Percentiles rank a stretch among this genome's conserved stretches.
Evolutionary conservation across 2,113 vertebrate genomes (phyloP).

Genomic region (Rhombomys opimus): DNA sequence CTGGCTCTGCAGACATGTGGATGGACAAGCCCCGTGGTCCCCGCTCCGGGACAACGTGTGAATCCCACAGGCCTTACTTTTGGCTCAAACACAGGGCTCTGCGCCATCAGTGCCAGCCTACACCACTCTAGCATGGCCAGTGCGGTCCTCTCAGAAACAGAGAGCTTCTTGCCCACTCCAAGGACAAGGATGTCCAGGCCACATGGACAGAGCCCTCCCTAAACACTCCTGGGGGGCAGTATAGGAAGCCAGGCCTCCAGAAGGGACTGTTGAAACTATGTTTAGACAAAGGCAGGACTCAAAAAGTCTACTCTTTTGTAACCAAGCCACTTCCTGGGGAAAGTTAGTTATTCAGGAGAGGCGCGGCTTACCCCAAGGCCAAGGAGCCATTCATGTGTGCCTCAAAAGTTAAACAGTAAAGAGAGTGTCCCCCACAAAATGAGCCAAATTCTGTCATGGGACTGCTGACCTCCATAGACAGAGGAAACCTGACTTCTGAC

Average conservation of each 20-base stretch:
- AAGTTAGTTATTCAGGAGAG: background rate
- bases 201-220: background rate
- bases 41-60: background rate
- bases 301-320: background rate
- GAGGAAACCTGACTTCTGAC: background rate
- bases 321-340: background rate
- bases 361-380: background rate
- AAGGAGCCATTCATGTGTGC: background rate
- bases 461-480: background rate
- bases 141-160: background rate
- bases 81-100: slow-evolving; percentile 11
- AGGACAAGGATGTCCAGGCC: background rate
- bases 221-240: background rate
- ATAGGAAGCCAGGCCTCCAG: background rate
- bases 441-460: background rate
- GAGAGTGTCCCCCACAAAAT: background rate
- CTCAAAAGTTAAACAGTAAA: background rate
- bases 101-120: background rate
- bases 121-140: background rate
- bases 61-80: slow-evolving; percentile 50
- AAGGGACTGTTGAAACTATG: background rate
- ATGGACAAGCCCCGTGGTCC: background rate
- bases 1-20: background rate
- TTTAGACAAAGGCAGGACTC: background rate
- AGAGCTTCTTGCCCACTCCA: background rate